phyloP scores from a whole-genome alignment of 2,113 vertebrate genomes.

The Tragulus kanchil region DNA sequence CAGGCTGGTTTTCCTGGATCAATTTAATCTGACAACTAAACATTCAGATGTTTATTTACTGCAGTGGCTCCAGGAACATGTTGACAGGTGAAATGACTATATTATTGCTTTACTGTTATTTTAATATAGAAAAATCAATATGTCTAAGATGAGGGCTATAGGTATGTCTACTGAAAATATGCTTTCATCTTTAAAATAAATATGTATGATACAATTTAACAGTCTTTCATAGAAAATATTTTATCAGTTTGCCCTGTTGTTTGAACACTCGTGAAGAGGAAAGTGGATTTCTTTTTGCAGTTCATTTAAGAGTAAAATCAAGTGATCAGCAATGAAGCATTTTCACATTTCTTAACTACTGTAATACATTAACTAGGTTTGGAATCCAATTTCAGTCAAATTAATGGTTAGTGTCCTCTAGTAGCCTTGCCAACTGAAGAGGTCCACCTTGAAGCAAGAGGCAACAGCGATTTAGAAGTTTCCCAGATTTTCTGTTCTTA shows the following conservation, averaged over 20 bases:
- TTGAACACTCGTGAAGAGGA: constrained; percentile 67
- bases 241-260: constrained; percentile 39
- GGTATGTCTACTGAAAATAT: constrained; percentile 28
- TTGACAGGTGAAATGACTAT: constrained; percentile 27
- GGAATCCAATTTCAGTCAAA: constrained; percentile 61
- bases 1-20: background rate
- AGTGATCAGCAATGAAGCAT: background rate
- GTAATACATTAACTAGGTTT: constrained; percentile 35
- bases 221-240: constrained; percentile 58
- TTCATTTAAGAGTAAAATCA: constrained; percentile 37
- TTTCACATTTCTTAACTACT: background rate
- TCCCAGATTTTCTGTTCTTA: background rate
- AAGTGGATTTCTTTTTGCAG: constrained; percentile 62
- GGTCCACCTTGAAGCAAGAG: background rate
- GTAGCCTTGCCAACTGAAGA: background rate
- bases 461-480: constrained; percentile 26
- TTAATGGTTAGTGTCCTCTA: background rate
- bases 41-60: constrained; percentile 43
- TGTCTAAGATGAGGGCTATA: background rate
- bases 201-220: constrained; percentile 66
- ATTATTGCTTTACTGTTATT: background rate
- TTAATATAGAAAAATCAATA: constrained; percentile 34
- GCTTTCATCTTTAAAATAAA: constrained; percentile 67
- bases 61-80: background rate
- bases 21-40: constrained; percentile 19